These are phyloP conservation scores for Cephonodes hylas DNA, from an alignment of 2,888 invertebrate genomes.

Conservation along the genomic window DNA sequence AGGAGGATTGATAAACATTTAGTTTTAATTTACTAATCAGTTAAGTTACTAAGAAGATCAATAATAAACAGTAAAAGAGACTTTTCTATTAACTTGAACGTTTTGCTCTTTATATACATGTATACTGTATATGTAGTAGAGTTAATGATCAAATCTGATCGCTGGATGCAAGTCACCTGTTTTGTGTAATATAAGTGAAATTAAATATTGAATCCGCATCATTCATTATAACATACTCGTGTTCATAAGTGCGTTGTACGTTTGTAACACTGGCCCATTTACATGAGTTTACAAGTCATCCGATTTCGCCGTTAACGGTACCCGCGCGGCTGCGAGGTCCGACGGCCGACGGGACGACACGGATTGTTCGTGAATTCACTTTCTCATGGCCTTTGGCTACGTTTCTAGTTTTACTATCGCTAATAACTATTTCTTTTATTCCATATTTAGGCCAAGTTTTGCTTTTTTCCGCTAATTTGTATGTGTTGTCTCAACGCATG, in stretches of 20 bases:
- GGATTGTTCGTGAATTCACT: conserved; percentile 57
- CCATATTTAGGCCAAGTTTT: neutral
- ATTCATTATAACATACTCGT: neutral
- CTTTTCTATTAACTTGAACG: too few relatives aligned
- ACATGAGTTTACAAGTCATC: conserved; percentile 57
- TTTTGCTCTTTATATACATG: too few relatives aligned
- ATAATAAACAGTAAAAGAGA: too few relatives aligned
- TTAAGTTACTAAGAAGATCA: too few relatives aligned
- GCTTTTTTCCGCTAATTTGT: neutral
- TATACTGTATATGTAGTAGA: too few relatives aligned
- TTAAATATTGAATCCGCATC: neutral
- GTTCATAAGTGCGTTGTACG: conserved; percentile 23
- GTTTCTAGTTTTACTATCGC: conserved; percentile 8
- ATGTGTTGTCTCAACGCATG: neutral
- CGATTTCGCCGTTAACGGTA: conserved; percentile 75
- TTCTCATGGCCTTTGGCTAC: conserved; percentile 53
- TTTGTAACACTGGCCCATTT: conserved; percentile 65
- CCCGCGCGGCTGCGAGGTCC: conserved; percentile 18
- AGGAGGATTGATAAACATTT: too few relatives aligned
- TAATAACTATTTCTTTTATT: conserved; percentile 11
- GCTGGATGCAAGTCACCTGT: too few relatives aligned
- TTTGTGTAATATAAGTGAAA: neutral
- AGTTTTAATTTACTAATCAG: too few relatives aligned
- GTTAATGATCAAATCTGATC: neutral
- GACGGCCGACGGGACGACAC: conserved; percentile 7